These are phyloP conservation scores for Sarcophaga rosellei DNA, from an alignment of 2,888 invertebrate species.

Conservation along the genomic window DNA sequence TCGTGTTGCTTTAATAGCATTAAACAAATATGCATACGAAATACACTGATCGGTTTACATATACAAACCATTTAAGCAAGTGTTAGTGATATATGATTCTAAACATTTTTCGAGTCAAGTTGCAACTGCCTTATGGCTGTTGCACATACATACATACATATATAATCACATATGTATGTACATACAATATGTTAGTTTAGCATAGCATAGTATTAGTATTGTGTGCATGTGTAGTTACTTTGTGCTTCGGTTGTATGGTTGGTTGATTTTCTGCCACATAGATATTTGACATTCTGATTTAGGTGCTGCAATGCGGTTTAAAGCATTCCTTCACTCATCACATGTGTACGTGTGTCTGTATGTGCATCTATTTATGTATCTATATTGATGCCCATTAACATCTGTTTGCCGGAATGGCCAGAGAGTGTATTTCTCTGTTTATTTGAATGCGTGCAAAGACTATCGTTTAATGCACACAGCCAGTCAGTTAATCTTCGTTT, in stretches of 20 bases:
- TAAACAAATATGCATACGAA: background rate
- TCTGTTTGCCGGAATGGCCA: background rate
- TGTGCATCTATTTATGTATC: background rate
- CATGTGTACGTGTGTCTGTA: background rate
- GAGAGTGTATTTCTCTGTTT: background rate
- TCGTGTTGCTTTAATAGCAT: slow-evolving; percentile 35
- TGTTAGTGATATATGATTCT: slow-evolving; percentile 54
- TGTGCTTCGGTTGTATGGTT: background rate
- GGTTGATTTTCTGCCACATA: slow-evolving; percentile 48
- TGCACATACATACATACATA: background rate
- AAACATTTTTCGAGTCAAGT: slow-evolving; percentile 12
- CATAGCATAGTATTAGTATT: background rate
- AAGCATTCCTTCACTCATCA: slow-evolving; percentile 42
- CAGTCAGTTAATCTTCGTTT: background rate
- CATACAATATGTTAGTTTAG: background rate
- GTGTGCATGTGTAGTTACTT: slow-evolving; percentile 16
- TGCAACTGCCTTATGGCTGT: background rate
- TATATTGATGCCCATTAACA: background rate
- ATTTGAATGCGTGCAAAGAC: background rate
- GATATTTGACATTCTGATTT: slow-evolving; percentile 68
- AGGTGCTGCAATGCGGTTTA: slow-evolving; percentile 68
- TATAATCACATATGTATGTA: background rate
- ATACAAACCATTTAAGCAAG: slow-evolving; percentile 7
- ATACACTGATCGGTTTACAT: background rate
- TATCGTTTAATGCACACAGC: background rate